Percentiles rank a stretch among this genome's conserved stretches.
Evolutionary conservation across 1,140 invertebrate species (phyloP).

Genomic region (Solen grandis): DNA sequence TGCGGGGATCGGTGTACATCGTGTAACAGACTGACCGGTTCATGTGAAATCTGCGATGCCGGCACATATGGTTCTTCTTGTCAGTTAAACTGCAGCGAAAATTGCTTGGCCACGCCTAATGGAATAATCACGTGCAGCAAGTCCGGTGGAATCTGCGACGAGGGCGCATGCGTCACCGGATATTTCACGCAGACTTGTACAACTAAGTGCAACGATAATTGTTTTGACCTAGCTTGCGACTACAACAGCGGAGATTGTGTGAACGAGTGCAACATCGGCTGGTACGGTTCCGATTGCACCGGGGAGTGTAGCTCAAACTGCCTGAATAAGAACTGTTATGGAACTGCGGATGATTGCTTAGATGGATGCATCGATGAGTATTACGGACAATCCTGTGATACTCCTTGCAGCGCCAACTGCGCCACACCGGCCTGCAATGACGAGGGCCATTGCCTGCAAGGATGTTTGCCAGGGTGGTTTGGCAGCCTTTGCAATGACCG

Average conservation of each 20-base stretch:
- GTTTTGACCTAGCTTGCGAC: slow-evolving; percentile 9
- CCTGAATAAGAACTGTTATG: slow-evolving; percentile 30
- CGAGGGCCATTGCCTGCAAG: slow-evolving; percentile 6
- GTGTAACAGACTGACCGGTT: slow-evolving; percentile 15
- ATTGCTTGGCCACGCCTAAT: neutral
- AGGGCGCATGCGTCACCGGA: slow-evolving; percentile 12
- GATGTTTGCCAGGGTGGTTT: slow-evolving; percentile 29
- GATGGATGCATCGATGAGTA: slow-evolving; percentile 23
- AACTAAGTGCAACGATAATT: neutral
- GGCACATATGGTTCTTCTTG: slow-evolving; percentile 22
- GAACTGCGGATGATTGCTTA: neutral
- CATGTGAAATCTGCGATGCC: slow-evolving; percentile 31
- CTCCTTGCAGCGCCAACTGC: slow-evolving; percentile 28
- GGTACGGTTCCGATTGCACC: slow-evolving; percentile 29
- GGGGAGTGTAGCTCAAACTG: slow-evolving; percentile 25
- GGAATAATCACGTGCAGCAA: slow-evolving; percentile 25
- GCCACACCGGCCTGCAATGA: slow-evolving; percentile 6
- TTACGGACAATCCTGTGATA: slow-evolving; percentile 40
- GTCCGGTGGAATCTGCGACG: slow-evolving; percentile 6
- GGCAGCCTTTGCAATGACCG: slow-evolving; percentile 11
- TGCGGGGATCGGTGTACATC: slow-evolving; percentile 28
- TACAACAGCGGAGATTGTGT: slow-evolving; percentile 20
- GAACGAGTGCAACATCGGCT: slow-evolving; percentile 34
- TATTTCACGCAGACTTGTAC: slow-evolving; percentile 24
- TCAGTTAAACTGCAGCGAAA: slow-evolving; percentile 25